phyloP scores from a whole-genome alignment of 2,888 invertebrate genomes.

The Palloptera scutellata region DNA sequence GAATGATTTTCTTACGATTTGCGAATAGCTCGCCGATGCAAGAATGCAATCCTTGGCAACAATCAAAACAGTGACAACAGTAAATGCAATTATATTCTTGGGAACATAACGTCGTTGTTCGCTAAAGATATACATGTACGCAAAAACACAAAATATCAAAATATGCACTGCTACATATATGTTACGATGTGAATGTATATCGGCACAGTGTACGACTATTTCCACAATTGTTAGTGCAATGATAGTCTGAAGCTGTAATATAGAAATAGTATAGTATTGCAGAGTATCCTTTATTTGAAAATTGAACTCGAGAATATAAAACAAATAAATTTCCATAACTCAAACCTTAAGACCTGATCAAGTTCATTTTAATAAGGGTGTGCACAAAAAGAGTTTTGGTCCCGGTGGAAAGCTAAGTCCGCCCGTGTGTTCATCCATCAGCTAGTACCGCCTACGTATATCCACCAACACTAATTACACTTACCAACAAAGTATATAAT shows the following conservation, averaged over 20 bases:
- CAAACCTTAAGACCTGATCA: no score
- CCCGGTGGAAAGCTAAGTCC: no score
- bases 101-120: conserved; percentile 33
- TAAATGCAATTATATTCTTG: conserved; percentile 24
- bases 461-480: not conserved
- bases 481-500: conserved; percentile 30
- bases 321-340: no score
- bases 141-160: conserved; percentile 12
- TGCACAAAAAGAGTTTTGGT: no score
- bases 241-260: conserved; percentile 40
- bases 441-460: no score
- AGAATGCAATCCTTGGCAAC: conserved; percentile 16
- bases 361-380: no score
- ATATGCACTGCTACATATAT: not conserved
- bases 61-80: conserved; percentile 23
- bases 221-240: conserved; percentile 43
- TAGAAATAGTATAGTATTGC: not conserved
- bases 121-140: conserved; percentile 31
- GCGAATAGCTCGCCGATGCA: conserved; percentile 19
- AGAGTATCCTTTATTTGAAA: no score
- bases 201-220: conserved; percentile 32
- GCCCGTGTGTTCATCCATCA: no score
- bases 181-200: conserved; percentile 15
- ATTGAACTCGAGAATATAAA: no score
- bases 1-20: conserved; percentile 9